Evolutionary conservation across 2,797 vertebrate species (phyloP), one percentile per base, ranked within the genome.

Genomic region (Pelodytes ibericus): DNA sequence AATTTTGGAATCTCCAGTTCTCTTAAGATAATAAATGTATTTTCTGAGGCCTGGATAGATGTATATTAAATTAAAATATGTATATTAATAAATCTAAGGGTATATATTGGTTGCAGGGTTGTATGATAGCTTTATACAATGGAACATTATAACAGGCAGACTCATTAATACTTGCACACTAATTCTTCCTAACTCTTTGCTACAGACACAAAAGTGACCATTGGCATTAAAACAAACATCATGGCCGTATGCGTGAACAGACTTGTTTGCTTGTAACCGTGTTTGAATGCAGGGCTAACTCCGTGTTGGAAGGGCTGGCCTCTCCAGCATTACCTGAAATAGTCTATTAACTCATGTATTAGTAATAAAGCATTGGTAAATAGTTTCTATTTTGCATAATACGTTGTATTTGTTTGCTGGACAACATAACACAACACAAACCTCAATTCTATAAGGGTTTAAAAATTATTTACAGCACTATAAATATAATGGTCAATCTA

Each of bases 271-370:
- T n/a, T n/a, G 15, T 44, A 31, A 36, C n/a, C 59, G 11, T 29
- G n/a, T n/a, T n/a, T 56, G 33, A 27, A 10, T n/a, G 62, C 49
- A 75, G 73, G 20, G 60, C 61, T 77, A 41, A 36, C 16, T 53
- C 13, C 29, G 24, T 18, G n/a, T 20, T 58, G 20, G 13, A 65
- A 51, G 68, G 68, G 68, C 60, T 24, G 61, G 68, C 22, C 75
- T 61, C 51, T 27, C 3, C 24, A n/a, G 30, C 57, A 51, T 33
- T 51, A 68, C 39, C 20, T 2, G 24, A 3, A 30, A 24, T 1
- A 47, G n/a, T 16, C 4, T 75, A 6, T 36, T 4, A n/a, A 60
- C 22, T 29, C 15, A 16, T 27, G 20, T 3, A 51, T 66, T 66
- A 49, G 44, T 39, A 25, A 30, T 51, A 41, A 65, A 65, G 24